Conservation (phyloP, 1,140 invertebrate genomes). For the Drosophila murphyi region DNA sequence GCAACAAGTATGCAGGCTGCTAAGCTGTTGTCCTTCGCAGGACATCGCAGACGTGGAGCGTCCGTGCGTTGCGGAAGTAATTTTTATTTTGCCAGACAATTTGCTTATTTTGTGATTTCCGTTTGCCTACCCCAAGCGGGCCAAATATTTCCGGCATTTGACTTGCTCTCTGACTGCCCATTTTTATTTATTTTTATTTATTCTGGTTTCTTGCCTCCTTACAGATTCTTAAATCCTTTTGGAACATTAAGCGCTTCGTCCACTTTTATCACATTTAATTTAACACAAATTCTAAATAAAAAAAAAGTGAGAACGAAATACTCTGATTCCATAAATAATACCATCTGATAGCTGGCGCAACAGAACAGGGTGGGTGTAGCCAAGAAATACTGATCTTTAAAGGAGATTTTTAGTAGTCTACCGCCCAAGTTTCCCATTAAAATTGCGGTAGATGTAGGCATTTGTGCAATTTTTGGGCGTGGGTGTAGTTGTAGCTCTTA, state of each 20-base stretch:
- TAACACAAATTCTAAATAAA: conserved; percentile 14
- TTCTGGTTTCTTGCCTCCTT: neutral
- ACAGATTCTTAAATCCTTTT: conserved; percentile 33
- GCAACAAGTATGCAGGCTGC: conserved; percentile 58
- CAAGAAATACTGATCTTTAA: no score
- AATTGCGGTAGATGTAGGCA: no score
- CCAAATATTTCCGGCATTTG: conserved; percentile 78
- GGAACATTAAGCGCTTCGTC: conserved; percentile 15
- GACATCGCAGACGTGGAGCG: conserved; percentile 27
- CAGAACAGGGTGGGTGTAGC: no score
- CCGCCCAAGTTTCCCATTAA: no score
- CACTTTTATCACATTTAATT: conserved; percentile 36
- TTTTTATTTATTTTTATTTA: conserved; percentile 2
- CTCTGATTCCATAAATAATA: no score
- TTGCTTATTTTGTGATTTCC: conserved; percentile 84
- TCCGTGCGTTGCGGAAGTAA: conserved; percentile 78
- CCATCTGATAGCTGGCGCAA: no score
- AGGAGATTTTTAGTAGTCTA: no score
- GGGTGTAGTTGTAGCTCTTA: no score
- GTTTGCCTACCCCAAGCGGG: conserved; percentile 46
- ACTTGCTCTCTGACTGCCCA: conserved; percentile 22
- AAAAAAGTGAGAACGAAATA: neutral
- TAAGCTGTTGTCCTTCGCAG: conserved; percentile 27
- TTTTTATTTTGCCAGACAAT: conserved; percentile 85
- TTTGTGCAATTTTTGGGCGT: no score